phyloP scores from a whole-genome alignment of 1,140 invertebrate genomes.

The Medauroidea extradentata region DNA sequence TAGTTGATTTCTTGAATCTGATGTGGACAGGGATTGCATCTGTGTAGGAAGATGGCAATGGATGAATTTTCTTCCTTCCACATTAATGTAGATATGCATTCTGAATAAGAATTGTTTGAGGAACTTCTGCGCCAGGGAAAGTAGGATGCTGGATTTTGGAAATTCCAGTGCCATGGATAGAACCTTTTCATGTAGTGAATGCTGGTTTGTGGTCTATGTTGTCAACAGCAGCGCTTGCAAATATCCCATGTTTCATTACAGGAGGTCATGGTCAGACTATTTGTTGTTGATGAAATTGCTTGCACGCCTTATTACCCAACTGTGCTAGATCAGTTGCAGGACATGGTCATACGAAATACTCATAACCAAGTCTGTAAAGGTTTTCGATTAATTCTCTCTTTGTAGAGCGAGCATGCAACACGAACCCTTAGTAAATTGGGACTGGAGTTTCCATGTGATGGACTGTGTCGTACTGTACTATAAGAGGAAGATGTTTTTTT shows the following conservation, averaged over 20 bases:
- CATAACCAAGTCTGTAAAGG: too few relatives aligned
- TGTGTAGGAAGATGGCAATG: neutral
- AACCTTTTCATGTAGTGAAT: neutral
- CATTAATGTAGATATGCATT: neutral
- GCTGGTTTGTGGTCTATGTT: neutral
- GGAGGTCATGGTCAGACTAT: too few relatives aligned
- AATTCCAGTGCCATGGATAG: neutral
- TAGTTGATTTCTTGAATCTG: neutral
- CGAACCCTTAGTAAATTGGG: too few relatives aligned
- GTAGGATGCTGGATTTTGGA: neutral
- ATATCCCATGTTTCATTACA: neutral
- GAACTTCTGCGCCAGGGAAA: neutral
- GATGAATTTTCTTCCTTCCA: neutral
- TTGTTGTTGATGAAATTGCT: too few relatives aligned
- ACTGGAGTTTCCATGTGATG: too few relatives aligned
- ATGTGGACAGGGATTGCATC: neutral
- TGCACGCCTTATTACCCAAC: too few relatives aligned
- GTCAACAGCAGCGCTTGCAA: neutral
- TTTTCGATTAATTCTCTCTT: too few relatives aligned
- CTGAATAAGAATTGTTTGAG: neutral
- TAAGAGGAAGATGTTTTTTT: too few relatives aligned
- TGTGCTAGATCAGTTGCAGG: too few relatives aligned
- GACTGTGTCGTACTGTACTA: too few relatives aligned
- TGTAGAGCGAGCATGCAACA: too few relatives aligned
- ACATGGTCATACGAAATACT: too few relatives aligned